These are phyloP conservation scores for Apis laboriosa DNA, from an alignment of 1,140 invertebrate species.

Conservation along the genomic window DNA sequence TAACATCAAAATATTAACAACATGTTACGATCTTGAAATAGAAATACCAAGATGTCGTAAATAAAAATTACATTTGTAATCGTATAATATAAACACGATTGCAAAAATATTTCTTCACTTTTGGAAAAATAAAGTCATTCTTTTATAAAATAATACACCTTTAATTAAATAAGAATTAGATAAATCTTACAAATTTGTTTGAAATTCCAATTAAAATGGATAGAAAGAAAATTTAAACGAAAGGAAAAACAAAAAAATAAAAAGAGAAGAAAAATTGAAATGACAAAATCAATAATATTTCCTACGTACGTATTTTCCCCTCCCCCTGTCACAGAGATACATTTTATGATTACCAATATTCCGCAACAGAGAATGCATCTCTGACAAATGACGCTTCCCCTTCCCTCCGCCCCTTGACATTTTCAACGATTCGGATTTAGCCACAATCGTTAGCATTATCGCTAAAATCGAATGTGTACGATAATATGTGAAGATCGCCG, in stretches of 20 bases:
- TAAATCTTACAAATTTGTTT: background rate
- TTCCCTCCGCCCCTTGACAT: too few relatives aligned
- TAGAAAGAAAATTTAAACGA: background rate
- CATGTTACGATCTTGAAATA: too few relatives aligned
- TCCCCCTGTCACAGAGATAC: background rate
- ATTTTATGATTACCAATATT: background rate
- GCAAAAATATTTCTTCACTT: too few relatives aligned
- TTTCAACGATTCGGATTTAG: constrained; percentile 3
- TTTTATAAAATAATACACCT: too few relatives aligned
- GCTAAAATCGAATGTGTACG: constrained; percentile 5
- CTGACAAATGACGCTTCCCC: background rate
- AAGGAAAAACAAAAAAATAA: background rate
- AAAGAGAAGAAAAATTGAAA: background rate
- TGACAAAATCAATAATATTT: background rate
- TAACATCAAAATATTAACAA: too few relatives aligned
- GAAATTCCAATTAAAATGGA: background rate
- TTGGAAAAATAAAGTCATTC: too few relatives aligned
- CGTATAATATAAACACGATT: too few relatives aligned
- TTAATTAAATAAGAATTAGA: background rate
- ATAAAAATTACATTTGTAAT: too few relatives aligned
- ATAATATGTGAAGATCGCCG: constrained; percentile 67
- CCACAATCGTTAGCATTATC: background rate
- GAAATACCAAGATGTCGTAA: too few relatives aligned
- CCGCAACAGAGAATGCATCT: background rate
- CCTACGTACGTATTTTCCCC: background rate